A percentile compares a stretch with the other conserved stretches of the same genome.
These are phyloP conservation scores for Spodoptera litura DNA, from an alignment of 1,140 invertebrate genomes.

Conservation along the genomic window DNA sequence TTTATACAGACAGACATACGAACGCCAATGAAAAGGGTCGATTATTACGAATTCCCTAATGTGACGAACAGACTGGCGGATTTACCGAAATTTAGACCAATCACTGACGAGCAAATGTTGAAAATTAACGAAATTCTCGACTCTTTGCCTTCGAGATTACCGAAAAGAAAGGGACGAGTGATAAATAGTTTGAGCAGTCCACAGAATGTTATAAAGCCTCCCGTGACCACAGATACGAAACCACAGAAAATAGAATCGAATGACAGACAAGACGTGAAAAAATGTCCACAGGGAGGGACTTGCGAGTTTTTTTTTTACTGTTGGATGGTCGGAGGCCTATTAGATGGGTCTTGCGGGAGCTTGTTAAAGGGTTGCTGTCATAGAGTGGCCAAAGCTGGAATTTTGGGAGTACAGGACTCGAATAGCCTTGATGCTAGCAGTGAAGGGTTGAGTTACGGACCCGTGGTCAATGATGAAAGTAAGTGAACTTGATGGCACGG, in stretches of 20 bases:
- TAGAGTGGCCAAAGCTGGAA: conserved; percentile 90
- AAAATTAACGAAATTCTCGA: conserved; percentile 75
- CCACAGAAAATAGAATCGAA: conserved; percentile 1
- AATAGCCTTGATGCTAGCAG: conserved; percentile 78
- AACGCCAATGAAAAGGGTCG: conserved; percentile 65
- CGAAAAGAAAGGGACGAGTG: conserved; percentile 70
- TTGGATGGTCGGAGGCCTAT: conserved; percentile 95
- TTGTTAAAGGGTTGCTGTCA: conserved; percentile 96
- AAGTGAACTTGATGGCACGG: conserved; percentile 81
- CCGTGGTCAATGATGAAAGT: conserved; percentile 91
- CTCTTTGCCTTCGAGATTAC: conserved; percentile 64
- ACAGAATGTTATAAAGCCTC: conserved; percentile 39
- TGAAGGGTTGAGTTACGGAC: conserved; percentile 86
- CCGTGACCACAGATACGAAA: conserved; percentile 52
- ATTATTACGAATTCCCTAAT: conserved; percentile 65
- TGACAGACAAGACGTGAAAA: conserved; percentile 81
- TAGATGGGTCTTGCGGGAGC: conserved; percentile 94
- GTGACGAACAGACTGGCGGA: conserved; percentile 58
- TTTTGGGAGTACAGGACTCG: conserved; percentile 88
- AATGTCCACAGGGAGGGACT: conserved; percentile 90
- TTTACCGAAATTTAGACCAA: conserved; percentile 79
- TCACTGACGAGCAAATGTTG: conserved; percentile 78
- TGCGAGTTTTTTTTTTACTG: conserved; percentile 97
- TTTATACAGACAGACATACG: conserved; percentile 74
- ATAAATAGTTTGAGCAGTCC: conserved; percentile 64